These are phyloP conservation scores for Mylabris sibirica DNA, from an alignment of 2,888 invertebrate species.

Conservation along the genomic window DNA sequence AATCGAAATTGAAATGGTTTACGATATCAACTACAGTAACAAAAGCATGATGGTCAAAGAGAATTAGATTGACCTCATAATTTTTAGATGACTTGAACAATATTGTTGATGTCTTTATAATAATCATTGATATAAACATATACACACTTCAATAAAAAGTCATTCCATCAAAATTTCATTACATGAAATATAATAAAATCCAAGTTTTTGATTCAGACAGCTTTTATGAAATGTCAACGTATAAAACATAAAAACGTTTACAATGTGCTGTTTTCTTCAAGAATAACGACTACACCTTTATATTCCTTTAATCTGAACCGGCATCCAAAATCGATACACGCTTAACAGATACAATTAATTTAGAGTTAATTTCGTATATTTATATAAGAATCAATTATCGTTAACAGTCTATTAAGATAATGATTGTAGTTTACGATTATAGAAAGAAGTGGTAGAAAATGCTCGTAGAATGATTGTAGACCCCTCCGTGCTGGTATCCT, in stretches of 20 bases:
- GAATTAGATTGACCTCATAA: not conserved
- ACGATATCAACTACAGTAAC: not conserved
- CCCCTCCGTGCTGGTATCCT: slow-evolving; percentile 24
- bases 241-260: slow-evolving; percentile 38
- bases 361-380: not conserved
- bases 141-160: slow-evolving; percentile 18
- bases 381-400: not conserved
- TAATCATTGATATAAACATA: not conserved
- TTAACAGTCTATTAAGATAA: not conserved
- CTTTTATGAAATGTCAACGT: slow-evolving; percentile 38
- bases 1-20: not conserved
- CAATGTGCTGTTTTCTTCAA: slow-evolving; percentile 27
- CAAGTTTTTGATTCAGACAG: slow-evolving; percentile 37
- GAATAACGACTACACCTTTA: slow-evolving; percentile 27
- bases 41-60: not conserved
- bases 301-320: too few species aligned
- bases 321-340: too few species aligned
- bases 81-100: not conserved
- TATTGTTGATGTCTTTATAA: slow-evolving; percentile 5
- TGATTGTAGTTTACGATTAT: slow-evolving; percentile 7
- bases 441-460: not conserved
- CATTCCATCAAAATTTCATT: slow-evolving; percentile 34
- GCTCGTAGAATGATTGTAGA: slow-evolving; percentile 16
- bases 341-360: too few species aligned
- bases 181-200: slow-evolving; percentile 30